A percentile compares a stretch with the other conserved stretches of the same genome.
Evolutionary conservation across 2,797 vertebrate genomes (phyloP).

Genomic region (Hoplostethus atlanticus): DNA sequence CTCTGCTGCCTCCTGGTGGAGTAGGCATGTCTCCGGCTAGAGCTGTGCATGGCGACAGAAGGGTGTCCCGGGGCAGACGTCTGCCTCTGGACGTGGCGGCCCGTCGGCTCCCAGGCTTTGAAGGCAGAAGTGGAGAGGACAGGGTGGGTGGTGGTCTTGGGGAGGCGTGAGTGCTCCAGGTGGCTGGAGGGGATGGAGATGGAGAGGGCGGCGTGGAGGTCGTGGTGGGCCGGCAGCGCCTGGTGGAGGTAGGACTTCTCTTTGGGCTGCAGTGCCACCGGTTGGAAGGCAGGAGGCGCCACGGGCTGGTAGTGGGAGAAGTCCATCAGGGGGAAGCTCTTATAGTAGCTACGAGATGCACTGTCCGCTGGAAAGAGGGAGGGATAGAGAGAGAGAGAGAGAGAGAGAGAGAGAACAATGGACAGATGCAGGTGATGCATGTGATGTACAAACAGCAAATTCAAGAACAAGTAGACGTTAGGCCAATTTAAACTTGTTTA

Average conservation of each 20-base stretch:
- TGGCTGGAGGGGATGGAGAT: constrained; percentile 83
- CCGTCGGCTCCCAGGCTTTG: constrained; percentile 76
- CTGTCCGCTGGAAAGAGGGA: constrained; percentile 81
- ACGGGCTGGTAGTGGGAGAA: constrained; percentile 80
- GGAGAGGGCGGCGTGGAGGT: constrained; percentile 81
- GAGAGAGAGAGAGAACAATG: background rate
- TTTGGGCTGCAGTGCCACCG: constrained; percentile 71
- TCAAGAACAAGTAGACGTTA: constrained; percentile 17
- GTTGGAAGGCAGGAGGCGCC: constrained; percentile 79
- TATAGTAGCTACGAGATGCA: constrained; percentile 87
- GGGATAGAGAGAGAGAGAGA: constrained; percentile 1
- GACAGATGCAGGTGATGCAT: background rate
- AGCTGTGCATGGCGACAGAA: constrained; percentile 74
- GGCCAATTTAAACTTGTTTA: constrained; percentile 48
- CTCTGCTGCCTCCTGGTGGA: constrained; percentile 84
- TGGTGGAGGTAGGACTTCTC: constrained; percentile 84
- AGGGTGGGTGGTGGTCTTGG: constrained; percentile 83
- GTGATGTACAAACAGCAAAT: background rate
- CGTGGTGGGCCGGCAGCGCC: constrained; percentile 75
- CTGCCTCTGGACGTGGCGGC: constrained; percentile 81
- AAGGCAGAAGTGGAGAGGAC: constrained; percentile 79
- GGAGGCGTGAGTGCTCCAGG: constrained; percentile 80
- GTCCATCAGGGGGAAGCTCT: constrained; percentile 87
- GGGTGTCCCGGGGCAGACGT: constrained; percentile 75
- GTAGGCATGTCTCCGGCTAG: constrained; percentile 80